Evolutionary conservation across 2,797 vertebrate genomes (phyloP).

Genomic region (Okamejei kenojei): DNA sequence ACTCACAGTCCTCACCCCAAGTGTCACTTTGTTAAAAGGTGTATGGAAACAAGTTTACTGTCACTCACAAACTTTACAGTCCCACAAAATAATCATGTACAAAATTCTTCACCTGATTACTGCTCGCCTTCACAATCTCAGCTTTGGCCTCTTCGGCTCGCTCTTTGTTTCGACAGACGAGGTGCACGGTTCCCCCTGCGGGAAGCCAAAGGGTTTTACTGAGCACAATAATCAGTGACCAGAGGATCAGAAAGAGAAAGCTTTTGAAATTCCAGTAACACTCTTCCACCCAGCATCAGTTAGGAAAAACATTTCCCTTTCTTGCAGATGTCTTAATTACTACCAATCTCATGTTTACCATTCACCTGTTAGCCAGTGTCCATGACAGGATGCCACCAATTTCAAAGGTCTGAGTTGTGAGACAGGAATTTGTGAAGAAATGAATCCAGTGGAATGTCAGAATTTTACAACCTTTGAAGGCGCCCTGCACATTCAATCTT

Average conservation of each 20-base stretch:
- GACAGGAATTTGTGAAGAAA: neutral
- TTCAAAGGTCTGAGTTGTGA: neutral
- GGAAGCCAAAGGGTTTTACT: neutral
- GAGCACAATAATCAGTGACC: neutral
- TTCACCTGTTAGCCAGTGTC: neutral
- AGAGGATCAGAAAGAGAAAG: neutral
- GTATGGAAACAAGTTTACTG: neutral
- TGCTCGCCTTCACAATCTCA: conserved; percentile 62
- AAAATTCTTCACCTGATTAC: conserved; percentile 58
- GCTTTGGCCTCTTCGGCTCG: conserved; percentile 61
- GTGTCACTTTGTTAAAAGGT: neutral
- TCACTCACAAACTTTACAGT: neutral
- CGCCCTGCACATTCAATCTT: neutral
- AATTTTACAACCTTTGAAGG: conserved; percentile 21
- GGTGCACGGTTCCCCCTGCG: conserved; percentile 74
- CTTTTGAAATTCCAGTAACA: neutral
- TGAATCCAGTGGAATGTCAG: neutral
- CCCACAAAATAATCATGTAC: neutral
- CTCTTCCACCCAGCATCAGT: neutral
- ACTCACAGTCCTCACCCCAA: no score
- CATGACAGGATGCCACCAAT: no score
- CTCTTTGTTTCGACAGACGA: conserved; percentile 68
- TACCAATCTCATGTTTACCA: neutral
- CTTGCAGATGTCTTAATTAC: neutral
- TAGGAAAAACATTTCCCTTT: neutral